Evolutionary conservation across 2,888 invertebrate species (phyloP), one percentile per base, ranked within the genome.

Genomic region (Epicampocera succincta): DNA sequence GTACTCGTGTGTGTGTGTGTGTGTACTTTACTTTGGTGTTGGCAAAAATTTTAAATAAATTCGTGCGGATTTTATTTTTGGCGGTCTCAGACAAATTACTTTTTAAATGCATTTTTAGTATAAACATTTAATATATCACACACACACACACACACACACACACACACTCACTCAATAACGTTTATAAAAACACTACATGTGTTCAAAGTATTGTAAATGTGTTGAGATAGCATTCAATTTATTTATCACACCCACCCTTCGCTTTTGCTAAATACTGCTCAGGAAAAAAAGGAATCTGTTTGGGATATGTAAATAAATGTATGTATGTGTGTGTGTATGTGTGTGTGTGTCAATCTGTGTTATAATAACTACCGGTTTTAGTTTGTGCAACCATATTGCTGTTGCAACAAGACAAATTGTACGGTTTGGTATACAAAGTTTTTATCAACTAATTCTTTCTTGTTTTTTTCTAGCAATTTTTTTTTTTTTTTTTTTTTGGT

Each of bases 1-100:
- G n/a, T n/a, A n/a, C n/a, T n/a, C n/a, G n/a, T 48, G 19, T 73
- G 66, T 72, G 2, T 50, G 50, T 60, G 46, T 15, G 54, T 54
- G 48, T 69, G 52, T 50, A 25, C 17, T 77, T 65, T 60, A 71
- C 61, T 61, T 48, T 80, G 66, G 78, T 85, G 87, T 58, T 74
- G 69, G 60, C 40, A 85, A 86, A n/a, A 56, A 80, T 80, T 89
- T 88, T 86, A 87, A 89, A 89, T 89, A 89, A 88, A 89, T 89
- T 88, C 88, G 86, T 89, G 84, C 85, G 87, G 89, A 87, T 89
- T 89, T 89, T 85, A 84, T 84, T 81, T 85, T 84, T 84, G 83
- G 84, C 85, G 84, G 84, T 85, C 85, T 85, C 87, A 89, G 88
- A 88, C 89, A 88, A 88, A 88, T 88, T 88, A 89, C 89, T 88